Evolutionary conservation across 2,797 vertebrate genomes (phyloP), one percentile per base, ranked within the genome.

Genomic region (Muraenolepis orangiensis): DNA sequence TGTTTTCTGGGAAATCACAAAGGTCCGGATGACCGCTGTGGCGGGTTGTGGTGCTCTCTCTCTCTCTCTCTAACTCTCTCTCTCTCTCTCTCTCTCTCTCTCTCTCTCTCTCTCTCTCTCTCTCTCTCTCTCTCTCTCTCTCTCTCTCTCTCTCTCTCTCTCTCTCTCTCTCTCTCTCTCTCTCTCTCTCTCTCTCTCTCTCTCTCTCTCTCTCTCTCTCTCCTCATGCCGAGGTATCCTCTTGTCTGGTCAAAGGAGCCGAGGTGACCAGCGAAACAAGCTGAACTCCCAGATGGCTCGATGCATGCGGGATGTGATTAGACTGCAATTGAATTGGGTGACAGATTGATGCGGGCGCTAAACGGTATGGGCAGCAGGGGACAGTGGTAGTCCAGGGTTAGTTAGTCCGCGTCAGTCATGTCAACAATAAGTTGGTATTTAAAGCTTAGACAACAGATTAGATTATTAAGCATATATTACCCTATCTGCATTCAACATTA

Each of bases 251-350:
- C 51, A 57, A 57, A 23, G 51, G 51, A 57, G 51, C 11, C 20
- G n/a, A 57, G 51, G 51, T 57, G 51, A 57, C 4, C 8, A 14
- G 51, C 7, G 77, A 82, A n/a, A 16, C 67, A 77, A 87, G 86
- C 77, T 80, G 66, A 84, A 85, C 82, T 78, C 86, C 82, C 87
- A 89, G 87, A 91, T 90, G 88, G 86, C 85, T 88, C 81, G 92
- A 91, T 86, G 90, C 81, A 84, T 76, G 81, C 81, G 84, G 85
- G 84, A 92, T 82, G 84, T 86, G 84, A 92, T 91, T 91, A 91
- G 91, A 92, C 86, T 78, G 81, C 86, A 89, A 88, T 91, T 90
- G 82, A 85, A 85, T 91, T 82, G 84, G 80, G 72, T 84, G 68
- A 75, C 71, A 91, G 83, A 91, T 82, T 78, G 84, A 91, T 90